Base-by-base conservation (phyloP, 2,113 vertebrate species). In the Epinephelus moara region DNA sequence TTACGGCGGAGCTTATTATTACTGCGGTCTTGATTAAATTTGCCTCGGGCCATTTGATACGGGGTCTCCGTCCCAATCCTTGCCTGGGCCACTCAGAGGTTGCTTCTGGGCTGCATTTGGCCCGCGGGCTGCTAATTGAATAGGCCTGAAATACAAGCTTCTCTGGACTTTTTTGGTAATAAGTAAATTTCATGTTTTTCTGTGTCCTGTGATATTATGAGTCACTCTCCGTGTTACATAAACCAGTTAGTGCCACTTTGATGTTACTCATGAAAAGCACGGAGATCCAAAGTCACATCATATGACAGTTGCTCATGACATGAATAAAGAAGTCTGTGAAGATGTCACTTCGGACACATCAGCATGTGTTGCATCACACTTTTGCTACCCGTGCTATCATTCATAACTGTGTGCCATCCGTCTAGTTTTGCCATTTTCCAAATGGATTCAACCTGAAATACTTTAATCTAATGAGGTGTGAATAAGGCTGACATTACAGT, bases 121-220 rank as follows among this genome's bases (percentile, higher is more conserved):
- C 27, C 27, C 27, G 27, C 27, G 27, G 27, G 27, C 27, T 27
- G 27, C 27, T 4, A 27, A 27, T 27, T 4, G 27, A 27, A 27
- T 27, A 27, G 27, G 27, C 27, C 27, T 27, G 27, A 27, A 27
- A 27, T 27, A 27, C 27, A 57, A 18, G 56, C 25, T 68, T 69
- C 37, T 72, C 33, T 61, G 37, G 42, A 50, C 21, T 21, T 60
- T 67, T 40, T 27, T 61, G 33, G 13, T 61, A 55, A 79, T 67
- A 53, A 75, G 49, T 27, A 52, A 25, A 84, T 81, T 64, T 78
- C 11, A 70, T 75, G 47, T 82, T 70, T 40, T n/a, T 56, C 42
- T 53, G 21, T 47, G 45, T 86, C 85, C 79, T 80, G 47, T 83
- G 60, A 73, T 80, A 52, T 74, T 18, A 78, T 55, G 78, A 85